Evolutionary conservation across 2,888 invertebrate species (phyloP), one percentile per base, ranked within the genome.

Genomic region (Morpho helenor): DNA sequence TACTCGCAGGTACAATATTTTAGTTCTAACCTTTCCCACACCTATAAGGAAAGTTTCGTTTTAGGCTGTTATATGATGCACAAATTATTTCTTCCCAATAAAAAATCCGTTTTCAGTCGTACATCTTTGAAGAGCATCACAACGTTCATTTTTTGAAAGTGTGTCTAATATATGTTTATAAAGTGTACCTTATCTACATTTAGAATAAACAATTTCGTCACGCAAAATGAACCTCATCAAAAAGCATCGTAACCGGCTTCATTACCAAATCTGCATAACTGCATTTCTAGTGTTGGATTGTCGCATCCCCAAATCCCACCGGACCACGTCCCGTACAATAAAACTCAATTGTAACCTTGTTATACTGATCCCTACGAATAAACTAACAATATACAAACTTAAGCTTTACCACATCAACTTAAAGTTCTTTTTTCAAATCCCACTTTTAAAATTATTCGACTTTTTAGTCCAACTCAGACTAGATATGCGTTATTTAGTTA

Each of bases 201-300:
- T 47, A 63, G 61, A 64, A 59, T 55, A 66, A 63, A 64, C 59
- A 62, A 42, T 56, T 57, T 51, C 52, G 56, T 56, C 59, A 57
- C 62, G 57, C 64, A 65, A 62, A 67, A 70, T 68, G 67, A 67
- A 68, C 68, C 70, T 74, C 76, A 75, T 75, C 74, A 75, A 77
- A 77, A 74, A 70, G 69, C 61, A 69, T 69, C 72, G 61, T 74
- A 76, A 76, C 74, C 68, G 70, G 79, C 79, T 75, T 82, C 77
- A 79, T 80, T 80, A 82, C 75, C 54, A 70, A 75, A 87, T 87
- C 80, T 88, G 82, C 88, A 87, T 87, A 87, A 86, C 82, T 75
- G 77, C 78, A 77, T 84, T 82, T 76, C 74, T 72, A 65, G 60
- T 75, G 77, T 74, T 79, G 79, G 77, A 75, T 77, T 76, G 80